A percentile compares a stretch with the other conserved stretches of the same genome.
Conservation (phyloP, 2,113 vertebrate genomes). For the Laterallus jamaicensis region DNA sequence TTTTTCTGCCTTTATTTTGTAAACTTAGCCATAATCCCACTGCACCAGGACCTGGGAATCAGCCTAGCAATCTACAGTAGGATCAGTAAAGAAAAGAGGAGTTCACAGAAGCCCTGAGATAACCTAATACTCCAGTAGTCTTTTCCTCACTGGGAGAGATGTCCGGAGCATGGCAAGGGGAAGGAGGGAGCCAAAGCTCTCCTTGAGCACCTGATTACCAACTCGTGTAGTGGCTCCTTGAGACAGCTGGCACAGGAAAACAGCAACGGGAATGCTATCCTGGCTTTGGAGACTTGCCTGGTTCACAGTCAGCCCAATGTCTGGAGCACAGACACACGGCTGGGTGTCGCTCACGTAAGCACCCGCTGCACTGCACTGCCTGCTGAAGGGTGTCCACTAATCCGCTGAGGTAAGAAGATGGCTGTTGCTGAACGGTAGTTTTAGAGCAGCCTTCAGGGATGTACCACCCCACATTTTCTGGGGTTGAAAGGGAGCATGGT, state of each 20-base stretch:
- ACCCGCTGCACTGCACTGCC: neutral
- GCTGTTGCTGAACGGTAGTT: neutral
- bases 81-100: neutral
- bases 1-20: conserved; percentile 8
- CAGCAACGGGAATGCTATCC: neutral
- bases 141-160: neutral
- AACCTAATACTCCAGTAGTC: neutral
- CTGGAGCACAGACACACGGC: neutral
- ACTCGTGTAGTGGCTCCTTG: neutral
- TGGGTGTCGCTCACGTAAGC: neutral
- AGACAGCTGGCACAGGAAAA: neutral
- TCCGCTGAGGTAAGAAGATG: neutral
- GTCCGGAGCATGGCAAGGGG: accelerated
- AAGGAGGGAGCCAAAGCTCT: neutral
- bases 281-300: neutral
- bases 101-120: neutral
- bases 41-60: neutral
- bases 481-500: neutral
- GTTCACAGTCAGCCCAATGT: neutral
- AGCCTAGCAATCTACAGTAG: neutral
- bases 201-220: neutral
- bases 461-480: neutral
- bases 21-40: neutral
- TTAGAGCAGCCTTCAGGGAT: neutral
- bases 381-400: neutral